Evolutionary conservation across 1,140 invertebrate genomes (phyloP), one percentile per base, ranked within the genome.

Genomic region (Micrasema minimum): DNA sequence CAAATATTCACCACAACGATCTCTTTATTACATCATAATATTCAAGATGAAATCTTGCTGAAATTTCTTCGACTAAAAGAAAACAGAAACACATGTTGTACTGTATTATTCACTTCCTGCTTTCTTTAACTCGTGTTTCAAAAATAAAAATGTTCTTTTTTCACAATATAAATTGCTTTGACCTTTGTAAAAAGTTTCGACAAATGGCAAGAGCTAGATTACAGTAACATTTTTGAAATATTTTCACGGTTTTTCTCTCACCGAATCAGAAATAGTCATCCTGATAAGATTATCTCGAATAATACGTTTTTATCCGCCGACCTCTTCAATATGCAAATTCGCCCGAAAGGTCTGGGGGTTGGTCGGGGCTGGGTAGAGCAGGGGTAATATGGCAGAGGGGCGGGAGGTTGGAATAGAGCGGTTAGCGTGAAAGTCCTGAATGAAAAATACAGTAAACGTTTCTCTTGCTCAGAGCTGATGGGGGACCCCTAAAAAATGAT

Each of bases 291-390:
- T 69, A 69, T 69, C 66, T 69, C 23, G 18, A 69, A 61, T 69
- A 69, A 69, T 69, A 61, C 53, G 37, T 69, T 69, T 69, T 69
- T 67, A 53, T 31, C 50, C 22, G 11, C 37, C 38, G 9, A 18
- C 66, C 50, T 59, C 55, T 69, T 48, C 53, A 69, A 69, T 69
- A 69, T 69, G 66, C 55, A 69, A 69, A 69, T 69, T 69, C 14
- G 11, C 46, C 26, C 10, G 31, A 38, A 50, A n/a, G 46, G 23
- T 66, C 46, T 16, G 31, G 14, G 31, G 64, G 59, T 31, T 23
- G 59, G 59, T 35, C 2, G 37, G 31, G 53, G n/a, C n/a, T n/a
- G n/a, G n/a, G 26, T 31, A 31, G 26, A 7, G 26, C 26, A 31
- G 26, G 26, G 26, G 26, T 31, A 31, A 31, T 4, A 31, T 31